These are phyloP conservation scores for Silurus lanzhouensis DNA, from an alignment of 2,797 vertebrate species.

Conservation along the genomic window DNA sequence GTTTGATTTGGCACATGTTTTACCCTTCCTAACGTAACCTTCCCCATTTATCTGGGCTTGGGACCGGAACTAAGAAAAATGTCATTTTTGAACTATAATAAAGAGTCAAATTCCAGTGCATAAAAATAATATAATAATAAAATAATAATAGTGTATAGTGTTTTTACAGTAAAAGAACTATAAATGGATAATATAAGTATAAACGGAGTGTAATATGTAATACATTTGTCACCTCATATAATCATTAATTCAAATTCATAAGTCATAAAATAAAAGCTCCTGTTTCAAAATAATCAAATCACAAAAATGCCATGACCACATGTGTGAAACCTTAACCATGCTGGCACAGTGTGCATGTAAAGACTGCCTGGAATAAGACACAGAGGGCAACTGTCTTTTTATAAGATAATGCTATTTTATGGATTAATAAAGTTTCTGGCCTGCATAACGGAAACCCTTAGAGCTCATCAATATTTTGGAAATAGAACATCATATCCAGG, in stretches of 20 bases:
- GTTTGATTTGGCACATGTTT: no score
- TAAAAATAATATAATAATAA: neutral
- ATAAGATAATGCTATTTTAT: conserved; percentile 77
- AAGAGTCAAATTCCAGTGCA: neutral
- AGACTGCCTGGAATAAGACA: conserved; percentile 26
- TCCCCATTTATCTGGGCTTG: no score
- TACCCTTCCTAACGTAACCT: no score
- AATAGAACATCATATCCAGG: conserved; percentile 71
- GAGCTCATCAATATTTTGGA: conserved; percentile 73
- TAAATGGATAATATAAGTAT: neutral
- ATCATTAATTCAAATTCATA: conserved; percentile 17
- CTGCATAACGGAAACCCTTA: conserved; percentile 68
- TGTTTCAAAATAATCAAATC: neutral
- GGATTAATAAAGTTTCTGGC: conserved; percentile 78
- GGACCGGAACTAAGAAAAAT: neutral
- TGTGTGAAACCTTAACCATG: conserved; percentile 48
- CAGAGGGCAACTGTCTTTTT: conserved; percentile 73
- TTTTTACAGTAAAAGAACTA: neutral
- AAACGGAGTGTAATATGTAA: neutral
- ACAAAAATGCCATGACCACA: neutral
- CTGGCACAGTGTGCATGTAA: conserved; percentile 29
- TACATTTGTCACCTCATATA: neutral
- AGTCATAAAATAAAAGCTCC: conserved; percentile 20
- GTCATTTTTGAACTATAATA: neutral
- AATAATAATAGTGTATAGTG: neutral